Conservation (phyloP, 2,888 invertebrate species). For the Gortyna flavago region DNA sequence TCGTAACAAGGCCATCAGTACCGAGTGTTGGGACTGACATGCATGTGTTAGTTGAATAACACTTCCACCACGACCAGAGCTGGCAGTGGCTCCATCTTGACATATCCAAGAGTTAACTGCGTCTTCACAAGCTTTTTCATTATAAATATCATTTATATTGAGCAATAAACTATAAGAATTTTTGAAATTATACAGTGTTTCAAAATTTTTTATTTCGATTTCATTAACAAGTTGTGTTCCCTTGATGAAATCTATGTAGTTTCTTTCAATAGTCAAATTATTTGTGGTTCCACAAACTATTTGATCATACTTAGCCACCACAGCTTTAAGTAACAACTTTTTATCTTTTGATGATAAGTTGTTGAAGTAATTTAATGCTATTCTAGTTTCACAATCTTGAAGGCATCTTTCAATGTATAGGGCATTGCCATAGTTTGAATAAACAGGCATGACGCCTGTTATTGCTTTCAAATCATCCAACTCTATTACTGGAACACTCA, state of each 20-base stretch:
- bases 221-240: slow-evolving; percentile 78
- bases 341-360: slow-evolving; percentile 76
- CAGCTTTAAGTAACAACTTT: slow-evolving; percentile 77
- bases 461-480: slow-evolving; percentile 82
- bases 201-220: slow-evolving; percentile 76
- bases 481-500: slow-evolving; percentile 76
- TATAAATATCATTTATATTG: slow-evolving; percentile 78
- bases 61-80: slow-evolving; percentile 76
- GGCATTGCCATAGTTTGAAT: slow-evolving; percentile 78
- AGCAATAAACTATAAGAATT: slow-evolving; percentile 79
- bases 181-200: slow-evolving; percentile 84
- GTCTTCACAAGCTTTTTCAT: slow-evolving; percentile 73
- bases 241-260: slow-evolving; percentile 87
- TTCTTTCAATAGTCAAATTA: slow-evolving; percentile 79
- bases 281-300: slow-evolving; percentile 74
- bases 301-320: slow-evolving; percentile 84
- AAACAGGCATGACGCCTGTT: slow-evolving; percentile 77
- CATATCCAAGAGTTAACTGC: slow-evolving; percentile 72
- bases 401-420: slow-evolving; percentile 84
- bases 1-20: slow-evolving; percentile 75
- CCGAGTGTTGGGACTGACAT: slow-evolving; percentile 71
- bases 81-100: slow-evolving; percentile 69
- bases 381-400: slow-evolving; percentile 80
- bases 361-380: slow-evolving; percentile 81
- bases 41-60: slow-evolving; percentile 75